phyloP scores from a whole-genome alignment of 2,797 vertebrate genomes.

The Mormyrops boulengeri region DNA sequence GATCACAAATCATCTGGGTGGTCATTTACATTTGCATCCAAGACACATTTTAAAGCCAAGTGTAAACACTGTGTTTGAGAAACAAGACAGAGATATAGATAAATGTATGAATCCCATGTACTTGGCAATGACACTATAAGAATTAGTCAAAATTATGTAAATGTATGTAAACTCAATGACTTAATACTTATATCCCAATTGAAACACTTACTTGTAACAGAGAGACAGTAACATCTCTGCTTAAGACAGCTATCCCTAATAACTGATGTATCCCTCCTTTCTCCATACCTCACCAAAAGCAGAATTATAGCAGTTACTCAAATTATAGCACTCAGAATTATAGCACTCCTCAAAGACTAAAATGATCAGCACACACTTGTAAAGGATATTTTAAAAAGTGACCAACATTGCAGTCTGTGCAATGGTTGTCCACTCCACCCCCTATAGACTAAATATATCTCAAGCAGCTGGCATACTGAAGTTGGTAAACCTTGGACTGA shows the following conservation, averaged over 20 bases:
- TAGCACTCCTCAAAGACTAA: not conserved
- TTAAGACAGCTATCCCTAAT: not conserved
- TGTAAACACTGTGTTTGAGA: too few relatives aligned
- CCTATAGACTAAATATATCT: constrained; percentile 2
- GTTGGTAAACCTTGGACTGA: constrained; percentile 1
- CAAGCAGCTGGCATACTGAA: not conserved
- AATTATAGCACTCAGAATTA: not conserved
- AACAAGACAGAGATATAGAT: not conserved
- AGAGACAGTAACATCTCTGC: not conserved
- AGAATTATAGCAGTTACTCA: not conserved
- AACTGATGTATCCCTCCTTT: not conserved
- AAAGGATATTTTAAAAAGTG: not conserved
- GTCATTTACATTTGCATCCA: too few relatives aligned
- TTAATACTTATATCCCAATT: not conserved
- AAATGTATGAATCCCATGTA: not conserved
- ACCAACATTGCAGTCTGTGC: not conserved
- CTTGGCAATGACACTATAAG: not conserved
- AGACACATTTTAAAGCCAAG: too few relatives aligned
- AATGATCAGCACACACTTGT: not conserved
- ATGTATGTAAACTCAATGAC: not conserved
- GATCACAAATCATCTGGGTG: too few relatives aligned
- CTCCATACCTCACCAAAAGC: not conserved
- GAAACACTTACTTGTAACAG: not conserved
- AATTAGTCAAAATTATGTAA: not conserved
- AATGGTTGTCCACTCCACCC: not conserved